phyloP scores from a whole-genome alignment of 2,888 invertebrate species.

The Tolmerus cingulatus region DNA sequence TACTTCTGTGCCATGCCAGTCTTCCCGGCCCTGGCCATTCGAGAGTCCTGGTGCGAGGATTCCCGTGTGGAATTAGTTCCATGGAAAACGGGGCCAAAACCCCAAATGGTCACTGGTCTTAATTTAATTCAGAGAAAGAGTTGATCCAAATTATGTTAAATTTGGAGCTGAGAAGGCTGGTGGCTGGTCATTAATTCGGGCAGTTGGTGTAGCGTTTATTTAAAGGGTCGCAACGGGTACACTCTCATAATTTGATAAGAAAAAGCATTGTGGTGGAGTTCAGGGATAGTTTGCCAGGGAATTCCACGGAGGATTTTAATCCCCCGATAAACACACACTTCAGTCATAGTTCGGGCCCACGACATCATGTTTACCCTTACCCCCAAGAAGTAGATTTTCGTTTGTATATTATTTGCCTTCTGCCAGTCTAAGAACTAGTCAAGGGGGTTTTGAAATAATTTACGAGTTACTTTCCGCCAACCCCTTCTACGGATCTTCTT shows the following conservation, averaged over 20 bases:
- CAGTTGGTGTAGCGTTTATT: background rate
- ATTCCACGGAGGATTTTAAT: background rate
- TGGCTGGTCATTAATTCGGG: background rate
- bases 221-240: background rate
- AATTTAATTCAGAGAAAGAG: constrained; percentile 29
- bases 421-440: background rate
- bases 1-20: background rate
- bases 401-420: background rate
- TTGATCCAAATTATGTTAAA: constrained; percentile 19
- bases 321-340: background rate
- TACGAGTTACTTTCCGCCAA: background rate
- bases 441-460: constrained; percentile 23
- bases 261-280: background rate
- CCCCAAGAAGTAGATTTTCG: background rate
- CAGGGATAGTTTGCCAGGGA: background rate
- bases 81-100: background rate
- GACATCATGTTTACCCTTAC: background rate
- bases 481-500: background rate
- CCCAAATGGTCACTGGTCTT: constrained; percentile 19
- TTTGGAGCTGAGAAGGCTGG: background rate
- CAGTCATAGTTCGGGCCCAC: background rate
- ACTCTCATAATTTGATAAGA: constrained; percentile 1
- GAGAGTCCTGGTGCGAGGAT: background rate
- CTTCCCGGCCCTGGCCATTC: background rate
- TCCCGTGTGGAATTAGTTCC: background rate